Evolutionary conservation across 2,888 invertebrate genomes (phyloP), one percentile per base, ranked within the genome.

Genomic region (Minunthozetes semirufus): DNA sequence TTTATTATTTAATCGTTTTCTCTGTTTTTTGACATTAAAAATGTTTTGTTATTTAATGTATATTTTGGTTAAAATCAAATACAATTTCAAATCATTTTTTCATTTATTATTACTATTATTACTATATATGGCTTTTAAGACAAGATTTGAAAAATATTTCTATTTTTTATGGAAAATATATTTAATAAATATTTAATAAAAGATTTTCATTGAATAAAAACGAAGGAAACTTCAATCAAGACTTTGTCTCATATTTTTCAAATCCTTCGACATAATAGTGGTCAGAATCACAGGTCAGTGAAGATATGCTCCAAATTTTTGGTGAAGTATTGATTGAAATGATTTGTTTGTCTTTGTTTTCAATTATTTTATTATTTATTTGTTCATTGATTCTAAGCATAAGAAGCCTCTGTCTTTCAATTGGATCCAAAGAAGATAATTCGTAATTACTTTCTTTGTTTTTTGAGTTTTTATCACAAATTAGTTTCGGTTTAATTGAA

Each of bases 321-420:
- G 66, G 66, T 9, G 38, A 38, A 19, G 17, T 4, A 33, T 9
- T 66, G 1, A 25, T 11, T 1, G 53, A 53, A 61, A 6, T 29
- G 27, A 61, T 61, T 13, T 61, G 27, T 17, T 27, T 33, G 4
- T 33, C 29, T 27, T 27, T 27, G 1, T 13, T 25, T 29, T 13
- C 61, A 61, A 1, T 53, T n/a, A n/a, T 15, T 27, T 61, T 53
- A n/a, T 53, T 19, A 5, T 19, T 19, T 19, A 53, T 38, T n/a
- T 38, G n/a, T 9, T 66, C 66, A 66, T n/a, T 66, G 5, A 66
- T 66, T 66, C 38, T 66, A 17, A 33, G 33, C 66, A 38, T 38
- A 27, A 66, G 29, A 38, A 66, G 33, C 9, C 13, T 66, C 38
- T 66, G 66, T 66, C 66, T 33, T 66, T 33, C 19, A 3, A 13